Evolutionary conservation across 1,140 invertebrate species (phyloP), one percentile per base, ranked within the genome.

Genomic region (Cryptotermes secundus): DNA sequence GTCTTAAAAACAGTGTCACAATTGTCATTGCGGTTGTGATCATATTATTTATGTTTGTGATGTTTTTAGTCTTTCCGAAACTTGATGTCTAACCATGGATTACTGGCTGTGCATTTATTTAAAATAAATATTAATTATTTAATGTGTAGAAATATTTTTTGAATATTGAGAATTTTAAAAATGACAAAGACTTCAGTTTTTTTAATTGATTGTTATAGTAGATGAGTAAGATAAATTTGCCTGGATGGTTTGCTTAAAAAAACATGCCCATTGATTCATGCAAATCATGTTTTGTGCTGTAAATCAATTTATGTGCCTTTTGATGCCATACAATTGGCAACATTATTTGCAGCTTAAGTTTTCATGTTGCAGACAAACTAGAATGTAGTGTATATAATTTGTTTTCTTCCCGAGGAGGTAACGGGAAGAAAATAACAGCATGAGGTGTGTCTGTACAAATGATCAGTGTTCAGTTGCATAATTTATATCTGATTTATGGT

Each of bases 81-180:
- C 59, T 72, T n/a, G 14, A 72, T n/a, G n/a, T 31, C 59, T 72
- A 72, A 31, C n/a, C 59, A 72, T 31, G 26, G 59, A 72, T 72
- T 72, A 31, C 59, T 72, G 59, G 59, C 59, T 72, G 59, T 72
- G 59, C 59, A 72, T 72, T 72, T 72, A 72, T 72, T 72, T 72
- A 26, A 72, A 72, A 31, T 31, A n/a, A n/a, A 12, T 6, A 6
- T 59, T 24, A 59, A 59, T 59, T 59, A n/a, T 59, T 59, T 59
- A 59, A 59, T n/a, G 53, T 49, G 45, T 72, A 72, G 59, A 72
- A 72, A 31, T 72, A 72, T 72, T 72, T 72, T 49, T 49, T 49
- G 38, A 49, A 49, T 49, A 49, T n/a, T 26, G 4, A 72, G n/a
- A 72, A 72, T 72, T 72, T 72, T 72, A 72, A 49, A 19, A 3